These are phyloP conservation scores for Trichomycterus rosablanca DNA, from an alignment of 2,113 vertebrate genomes.

Conservation along the genomic window DNA sequence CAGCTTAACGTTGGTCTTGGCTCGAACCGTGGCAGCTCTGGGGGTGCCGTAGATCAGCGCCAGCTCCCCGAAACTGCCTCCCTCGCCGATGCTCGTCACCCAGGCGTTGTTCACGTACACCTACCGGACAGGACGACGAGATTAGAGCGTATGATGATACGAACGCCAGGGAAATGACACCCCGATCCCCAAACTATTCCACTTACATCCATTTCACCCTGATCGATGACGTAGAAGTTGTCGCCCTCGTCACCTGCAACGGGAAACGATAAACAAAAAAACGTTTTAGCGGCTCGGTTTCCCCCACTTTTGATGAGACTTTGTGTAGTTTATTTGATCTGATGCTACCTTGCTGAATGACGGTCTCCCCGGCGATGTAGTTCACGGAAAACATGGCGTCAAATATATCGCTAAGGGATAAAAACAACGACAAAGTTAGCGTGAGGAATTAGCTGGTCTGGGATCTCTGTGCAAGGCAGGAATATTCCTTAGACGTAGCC, in stretches of 20 bases:
- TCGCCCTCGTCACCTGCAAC: conserved; percentile 87
- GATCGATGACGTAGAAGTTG: conserved; percentile 98
- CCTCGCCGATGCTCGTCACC: conserved; percentile 96
- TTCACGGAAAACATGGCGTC: conserved; percentile 98
- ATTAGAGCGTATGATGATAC: background rate
- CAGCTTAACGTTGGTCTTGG: conserved; percentile 95
- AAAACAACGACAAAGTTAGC: background rate
- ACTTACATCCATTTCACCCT: conserved; percentile 98
- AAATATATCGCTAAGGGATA: conserved; percentile 85
- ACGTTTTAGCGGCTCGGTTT: too few relatives aligned
- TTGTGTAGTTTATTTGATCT: background rate
- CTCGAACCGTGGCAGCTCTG: conserved; percentile 91
- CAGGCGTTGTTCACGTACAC: conserved; percentile 97
- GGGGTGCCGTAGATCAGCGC: conserved; percentile 97
- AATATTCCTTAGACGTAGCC: too few relatives aligned
- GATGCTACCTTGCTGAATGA: conserved; percentile 88
- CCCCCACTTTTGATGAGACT: background rate
- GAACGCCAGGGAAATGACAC: background rate
- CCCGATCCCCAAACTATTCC: background rate
- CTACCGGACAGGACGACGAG: conserved; percentile 54
- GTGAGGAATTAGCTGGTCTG: too few relatives aligned
- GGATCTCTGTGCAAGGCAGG: too few relatives aligned
- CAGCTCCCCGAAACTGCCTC: conserved; percentile 95
- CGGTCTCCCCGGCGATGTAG: conserved; percentile 94
- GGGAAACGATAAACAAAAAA: background rate